Evolutionary conservation across 2,113 vertebrate genomes (phyloP), one percentile per base, ranked within the genome.

Genomic region (Eurystomus gularis): DNA sequence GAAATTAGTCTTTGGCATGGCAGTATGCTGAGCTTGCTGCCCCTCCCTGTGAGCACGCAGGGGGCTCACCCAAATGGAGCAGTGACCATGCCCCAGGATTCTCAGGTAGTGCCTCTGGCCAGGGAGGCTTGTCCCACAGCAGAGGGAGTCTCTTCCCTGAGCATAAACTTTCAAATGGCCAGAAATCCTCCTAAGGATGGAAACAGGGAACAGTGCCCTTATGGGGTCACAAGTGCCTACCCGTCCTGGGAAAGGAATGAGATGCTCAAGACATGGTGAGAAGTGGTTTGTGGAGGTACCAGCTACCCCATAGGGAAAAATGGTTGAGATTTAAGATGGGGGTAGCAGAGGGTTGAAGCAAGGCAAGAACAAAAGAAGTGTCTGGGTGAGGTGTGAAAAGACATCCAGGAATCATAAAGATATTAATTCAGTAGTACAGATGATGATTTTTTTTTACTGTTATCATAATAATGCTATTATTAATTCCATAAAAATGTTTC

Each of bases 1-100:
- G 61, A 70, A 90, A 24, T 23, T 52, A 28, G 8, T 48, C 29
- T 75, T 90, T 35, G 31, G 23, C 23, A 21, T 46, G 19, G 33
- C 60, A 23, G 26, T 5, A 3, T 26, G 24, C 64, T 7, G 25
- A 65, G 58, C 57, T 69, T 49, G 35, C 57, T 66, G 44, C 49
- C 18, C 24, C 7, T 57, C 33, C 48, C 23, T 11, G 1, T 13
- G 23, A 81, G 40, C 20, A 7, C 0, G 0, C 35, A 35, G 17
- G 29, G 10, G 4, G 8, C 7, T 86, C 16, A 21, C 18, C 15
- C 40, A 40, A 66, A 60, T 7, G 13, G 25, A 69, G 20, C 52
- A 64, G 44, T 20, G 17, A 49, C 23, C 8, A 7, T 44, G 54
- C 29, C 35, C 13, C 26, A 16, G 70, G 24, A 42, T 35, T 69